phyloP scores from a whole-genome alignment of 2,888 invertebrate genomes.

The Hartigia nigra region DNA sequence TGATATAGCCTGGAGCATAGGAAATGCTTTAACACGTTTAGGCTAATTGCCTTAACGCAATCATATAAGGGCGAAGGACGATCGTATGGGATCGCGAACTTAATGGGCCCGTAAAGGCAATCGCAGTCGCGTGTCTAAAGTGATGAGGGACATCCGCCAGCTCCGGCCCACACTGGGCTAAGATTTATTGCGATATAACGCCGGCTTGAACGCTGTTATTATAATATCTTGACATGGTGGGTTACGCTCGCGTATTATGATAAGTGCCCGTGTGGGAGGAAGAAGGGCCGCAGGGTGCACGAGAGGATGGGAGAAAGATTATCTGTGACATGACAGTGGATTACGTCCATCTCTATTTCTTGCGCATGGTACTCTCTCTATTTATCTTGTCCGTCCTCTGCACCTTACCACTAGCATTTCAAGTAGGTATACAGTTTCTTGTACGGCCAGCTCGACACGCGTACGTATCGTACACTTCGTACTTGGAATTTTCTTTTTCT shows the following conservation, averaged over 20 bases:
- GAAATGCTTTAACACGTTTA: too few relatives aligned
- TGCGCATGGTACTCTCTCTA: conserved; percentile 1
- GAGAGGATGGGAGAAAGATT: conserved; percentile 25
- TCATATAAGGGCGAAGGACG: too few relatives aligned
- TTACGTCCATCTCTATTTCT: conserved; percentile 34
- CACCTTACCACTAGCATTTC: not conserved
- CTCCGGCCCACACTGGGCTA: conserved; percentile 18
- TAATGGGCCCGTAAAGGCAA: conserved; percentile 42
- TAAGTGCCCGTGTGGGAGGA: conserved; percentile 28
- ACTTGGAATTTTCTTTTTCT: not conserved
- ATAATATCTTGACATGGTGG: conserved; percentile 33
- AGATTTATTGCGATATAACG: conserved; percentile 32
- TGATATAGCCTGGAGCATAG: too few relatives aligned
- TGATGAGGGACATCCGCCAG: conserved; percentile 38
- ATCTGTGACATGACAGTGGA: conserved; percentile 34
- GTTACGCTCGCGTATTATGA: conserved; percentile 28
- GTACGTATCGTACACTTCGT: not conserved
- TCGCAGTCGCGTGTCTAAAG: conserved; percentile 37
- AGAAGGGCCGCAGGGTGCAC: not conserved
- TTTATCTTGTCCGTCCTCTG: not conserved
- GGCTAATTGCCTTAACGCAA: too few relatives aligned
- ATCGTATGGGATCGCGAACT: conserved; percentile 28
- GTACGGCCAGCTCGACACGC: not conserved
- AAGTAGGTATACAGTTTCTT: not conserved
- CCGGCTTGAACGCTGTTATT: conserved; percentile 32